Percentiles rank a stretch among this genome's conserved stretches.
Conservation (phyloP, 2,888 invertebrate genomes). For the Epirrita christyi region DNA sequence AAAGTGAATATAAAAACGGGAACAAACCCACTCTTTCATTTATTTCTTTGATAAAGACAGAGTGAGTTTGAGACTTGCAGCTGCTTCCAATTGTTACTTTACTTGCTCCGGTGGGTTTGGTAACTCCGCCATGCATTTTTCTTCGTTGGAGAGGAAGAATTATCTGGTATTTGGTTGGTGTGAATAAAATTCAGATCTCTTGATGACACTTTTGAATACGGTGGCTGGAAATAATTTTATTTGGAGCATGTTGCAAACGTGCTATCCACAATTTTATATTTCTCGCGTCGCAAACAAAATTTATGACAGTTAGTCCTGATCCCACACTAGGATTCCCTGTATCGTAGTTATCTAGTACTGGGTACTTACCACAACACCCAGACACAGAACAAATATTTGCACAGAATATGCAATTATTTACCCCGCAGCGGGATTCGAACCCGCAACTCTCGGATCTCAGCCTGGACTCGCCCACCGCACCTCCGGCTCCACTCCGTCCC, state of each 20-base stretch:
- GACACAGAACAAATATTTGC: too few relatives aligned
- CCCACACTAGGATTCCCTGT: too few relatives aligned
- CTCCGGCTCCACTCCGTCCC: too few relatives aligned
- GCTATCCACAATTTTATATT: not conserved
- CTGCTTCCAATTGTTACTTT: slow-evolving; percentile 72
- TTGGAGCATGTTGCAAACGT: too few relatives aligned
- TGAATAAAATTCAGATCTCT: slow-evolving; percentile 23
- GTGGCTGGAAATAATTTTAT: not conserved
- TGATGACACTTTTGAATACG: not conserved
- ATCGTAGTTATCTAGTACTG: too few relatives aligned
- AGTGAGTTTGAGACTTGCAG: slow-evolving; percentile 61
- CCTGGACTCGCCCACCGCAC: too few relatives aligned
- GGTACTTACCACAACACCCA: too few relatives aligned
- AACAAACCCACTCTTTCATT: slow-evolving; percentile 58
- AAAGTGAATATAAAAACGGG: slow-evolving; percentile 58
- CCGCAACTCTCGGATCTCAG: too few relatives aligned
- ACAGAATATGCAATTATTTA: too few relatives aligned
- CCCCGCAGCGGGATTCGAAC: too few relatives aligned
- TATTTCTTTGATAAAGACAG: slow-evolving; percentile 68
- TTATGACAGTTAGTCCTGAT: too few relatives aligned
- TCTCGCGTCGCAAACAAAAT: not conserved
- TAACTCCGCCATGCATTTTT: slow-evolving; percentile 61
- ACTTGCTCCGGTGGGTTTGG: slow-evolving; percentile 58
- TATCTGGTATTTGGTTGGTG: slow-evolving; percentile 13
- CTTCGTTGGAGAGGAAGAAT: slow-evolving; percentile 14